A percentile compares a stretch with the other conserved stretches of the same genome.
These are phyloP conservation scores for Eolophus roseicapilla DNA, from an alignment of 2,113 vertebrate genomes.

Conservation along the genomic window DNA sequence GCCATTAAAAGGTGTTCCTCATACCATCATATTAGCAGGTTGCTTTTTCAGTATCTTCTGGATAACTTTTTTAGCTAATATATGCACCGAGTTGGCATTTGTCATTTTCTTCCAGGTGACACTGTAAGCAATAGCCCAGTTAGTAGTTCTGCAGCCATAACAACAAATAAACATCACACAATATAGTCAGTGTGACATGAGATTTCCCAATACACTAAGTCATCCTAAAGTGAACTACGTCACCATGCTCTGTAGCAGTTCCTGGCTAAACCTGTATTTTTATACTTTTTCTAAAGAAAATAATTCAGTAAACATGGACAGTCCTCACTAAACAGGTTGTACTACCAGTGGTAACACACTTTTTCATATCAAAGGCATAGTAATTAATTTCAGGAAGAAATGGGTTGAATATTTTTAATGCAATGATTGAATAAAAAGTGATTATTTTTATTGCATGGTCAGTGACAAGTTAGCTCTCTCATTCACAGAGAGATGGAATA, in stretches of 20 bases:
- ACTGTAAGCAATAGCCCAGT: background rate
- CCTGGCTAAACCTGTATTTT: background rate
- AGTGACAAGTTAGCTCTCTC: background rate
- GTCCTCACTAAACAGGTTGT: background rate
- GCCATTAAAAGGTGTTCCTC: background rate
- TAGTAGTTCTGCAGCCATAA: background rate
- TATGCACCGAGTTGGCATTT: background rate
- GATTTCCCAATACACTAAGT: background rate
- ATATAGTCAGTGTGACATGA: background rate
- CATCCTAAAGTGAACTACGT: background rate
- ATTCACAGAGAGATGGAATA: background rate
- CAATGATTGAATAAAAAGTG: background rate
- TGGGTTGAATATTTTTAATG: background rate
- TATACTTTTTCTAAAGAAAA: background rate
- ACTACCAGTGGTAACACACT: background rate
- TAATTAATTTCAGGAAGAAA: background rate
- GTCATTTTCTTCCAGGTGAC: background rate
- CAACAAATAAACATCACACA: background rate
- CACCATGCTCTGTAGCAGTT: background rate
- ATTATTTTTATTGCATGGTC: background rate
- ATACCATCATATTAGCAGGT: background rate
- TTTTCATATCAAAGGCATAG: background rate
- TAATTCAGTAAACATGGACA: background rate
- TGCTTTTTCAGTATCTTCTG: background rate
- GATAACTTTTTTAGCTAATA: background rate